Evolutionary conservation across 2,797 vertebrate genomes (phyloP).

Genomic region (Oreochromis grahami): DNA sequence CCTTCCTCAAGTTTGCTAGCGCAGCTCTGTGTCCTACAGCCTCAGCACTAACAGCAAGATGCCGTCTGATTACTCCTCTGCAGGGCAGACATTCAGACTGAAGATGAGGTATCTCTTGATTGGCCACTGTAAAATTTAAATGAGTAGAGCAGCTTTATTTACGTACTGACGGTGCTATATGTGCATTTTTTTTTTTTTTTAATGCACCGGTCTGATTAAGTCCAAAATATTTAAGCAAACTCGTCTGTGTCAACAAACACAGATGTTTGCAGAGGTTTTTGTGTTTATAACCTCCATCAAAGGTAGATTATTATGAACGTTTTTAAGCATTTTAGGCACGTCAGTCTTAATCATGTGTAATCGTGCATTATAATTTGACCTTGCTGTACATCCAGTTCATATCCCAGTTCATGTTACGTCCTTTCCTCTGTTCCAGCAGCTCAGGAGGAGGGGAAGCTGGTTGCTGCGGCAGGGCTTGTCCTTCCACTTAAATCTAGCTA

Average conservation of each 20-base stretch:
- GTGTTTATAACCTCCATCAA: neutral
- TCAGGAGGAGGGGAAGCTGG: slow-evolving; percentile 13
- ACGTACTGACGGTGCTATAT: neutral
- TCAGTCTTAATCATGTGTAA: neutral
- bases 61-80: slow-evolving; percentile 1
- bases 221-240: neutral
- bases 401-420: neutral
- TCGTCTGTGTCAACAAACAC: neutral
- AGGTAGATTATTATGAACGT: neutral
- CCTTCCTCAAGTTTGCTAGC: slow-evolving; percentile 37
- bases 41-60: slow-evolving; percentile 35
- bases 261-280: neutral
- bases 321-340: neutral
- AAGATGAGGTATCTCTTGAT: neutral
- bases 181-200: neutral
- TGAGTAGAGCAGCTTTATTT: neutral
- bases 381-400: neutral
- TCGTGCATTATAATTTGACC: neutral
- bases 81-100: slow-evolving; percentile 8
- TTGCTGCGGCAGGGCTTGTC: slow-evolving; percentile 32
- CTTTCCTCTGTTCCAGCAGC: slow-evolving; percentile 11
- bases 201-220: neutral
- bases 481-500: slow-evolving; percentile 57
- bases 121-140: neutral
- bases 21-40: slow-evolving; percentile 33